Conservation (phyloP, 1,140 invertebrate species). For the Saccostrea echinata region DNA sequence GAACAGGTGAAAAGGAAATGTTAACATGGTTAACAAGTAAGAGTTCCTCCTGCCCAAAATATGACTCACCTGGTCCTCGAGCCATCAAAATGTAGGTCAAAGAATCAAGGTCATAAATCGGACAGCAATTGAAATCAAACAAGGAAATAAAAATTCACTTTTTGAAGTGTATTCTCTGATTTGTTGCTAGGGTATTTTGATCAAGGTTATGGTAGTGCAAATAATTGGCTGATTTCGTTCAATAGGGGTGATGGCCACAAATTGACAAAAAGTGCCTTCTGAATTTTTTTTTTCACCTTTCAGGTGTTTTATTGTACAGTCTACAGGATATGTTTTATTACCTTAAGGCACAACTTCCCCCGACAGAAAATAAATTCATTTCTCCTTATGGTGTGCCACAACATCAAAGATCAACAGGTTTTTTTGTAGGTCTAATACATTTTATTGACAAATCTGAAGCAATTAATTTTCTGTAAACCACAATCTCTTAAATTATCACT, state of each 20-base stretch:
- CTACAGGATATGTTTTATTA: neutral
- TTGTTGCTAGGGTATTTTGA: constrained; percentile 15
- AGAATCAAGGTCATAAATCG: neutral
- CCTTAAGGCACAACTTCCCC: neutral
- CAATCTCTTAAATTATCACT: neutral
- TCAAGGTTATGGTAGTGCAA: neutral
- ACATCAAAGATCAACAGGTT: neutral
- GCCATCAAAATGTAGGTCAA: neutral
- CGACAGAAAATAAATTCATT: neutral
- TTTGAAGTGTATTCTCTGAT: neutral
- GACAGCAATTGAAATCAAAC: neutral
- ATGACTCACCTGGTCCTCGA: neutral
- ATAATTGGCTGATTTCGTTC: neutral
- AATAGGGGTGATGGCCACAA: neutral
- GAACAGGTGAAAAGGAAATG: constrained; percentile 23
- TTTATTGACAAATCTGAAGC: constrained; percentile 26
- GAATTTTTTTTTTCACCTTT: neutral
- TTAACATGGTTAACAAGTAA: neutral
- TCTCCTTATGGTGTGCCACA: constrained; percentile 2
- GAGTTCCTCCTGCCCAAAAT: neutral
- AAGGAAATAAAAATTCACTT: neutral
- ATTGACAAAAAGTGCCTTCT: neutral
- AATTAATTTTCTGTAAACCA: neutral
- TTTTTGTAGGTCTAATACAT: neutral
- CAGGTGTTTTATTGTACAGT: neutral